Evolutionary conservation across 2,888 invertebrate genomes (phyloP), one percentile per base, ranked within the genome.

Genomic region (Volucella bombylans): DNA sequence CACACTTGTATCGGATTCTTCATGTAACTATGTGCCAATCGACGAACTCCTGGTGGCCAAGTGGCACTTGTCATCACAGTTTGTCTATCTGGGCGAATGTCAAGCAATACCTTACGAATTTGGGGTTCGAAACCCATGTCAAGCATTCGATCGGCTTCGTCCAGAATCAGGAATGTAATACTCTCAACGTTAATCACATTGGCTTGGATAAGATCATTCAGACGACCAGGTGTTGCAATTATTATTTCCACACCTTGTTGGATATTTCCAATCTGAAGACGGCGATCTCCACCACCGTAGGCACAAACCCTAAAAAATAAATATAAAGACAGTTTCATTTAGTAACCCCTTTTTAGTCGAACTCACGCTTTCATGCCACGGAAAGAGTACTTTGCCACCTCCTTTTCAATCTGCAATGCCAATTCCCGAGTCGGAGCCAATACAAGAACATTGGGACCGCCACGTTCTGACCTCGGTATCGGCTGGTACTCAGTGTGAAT

Each of bases 41-140:
- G 93, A 14, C 97, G 94, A 1, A 99, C 98, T 52, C 95, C 96
- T 68, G 94, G 92, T 0, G 98, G 98, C 99, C 98, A 99, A 0
- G 99, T 99, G 12, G 99, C 99, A 90, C 96, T 96, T 0, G 98
- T 99, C 98, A 99, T 98, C 0, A 98, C 95, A n/a, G 97, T 97
- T 90, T 99, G 98, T 69, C 98, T 92, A 89, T 97, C 97, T 8
- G 97, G 97, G 69, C 97, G 94, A 23, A 97, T 94, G 89, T 96
- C 95, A 78, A 96, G 93, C 87, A 97, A 92, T 12, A 96, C 94
- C 90, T 96, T 96, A 49, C 96, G 94, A 86, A 99, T 99, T 93
- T 95, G 96, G 3, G 96, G 96, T 89, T 96, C 96, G 89, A 97
- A 97, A 15, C 96, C 96, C 95, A 96, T 95, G 88, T 96, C 96